Base-by-base conservation (phyloP, 2,113 vertebrate species). In the Tenrec ecaudatus region DNA sequence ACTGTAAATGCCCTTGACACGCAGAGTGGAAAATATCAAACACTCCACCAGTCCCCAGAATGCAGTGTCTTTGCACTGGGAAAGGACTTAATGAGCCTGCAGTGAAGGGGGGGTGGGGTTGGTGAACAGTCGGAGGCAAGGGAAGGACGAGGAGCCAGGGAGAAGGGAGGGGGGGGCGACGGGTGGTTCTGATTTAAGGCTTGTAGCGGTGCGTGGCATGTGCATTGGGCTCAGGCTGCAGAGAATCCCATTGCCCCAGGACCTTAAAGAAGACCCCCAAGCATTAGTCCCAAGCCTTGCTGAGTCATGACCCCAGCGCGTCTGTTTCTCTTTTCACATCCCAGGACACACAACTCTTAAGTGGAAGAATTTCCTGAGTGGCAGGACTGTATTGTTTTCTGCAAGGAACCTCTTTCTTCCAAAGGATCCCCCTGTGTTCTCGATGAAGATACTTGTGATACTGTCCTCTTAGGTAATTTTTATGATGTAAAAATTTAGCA, bases 1-100 rank as follows among this genome's bases (percentile, higher is more conserved):
- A 99, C 98, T 99, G 99, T 99, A 99, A 99, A 99, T 98, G 98
- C 98, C 98, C 99, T 99, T 99, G 99, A 99, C 99, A 98, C 98
- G 98, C 98, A 97, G 98, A 98, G 98, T 98, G 99, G 99, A 99
- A 99, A 99, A 99, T 99, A 99, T 99, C 98, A 99, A 99, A 98
- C 98, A 96, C 98, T 97, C 94, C 97, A 94, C 98, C 97, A 76
- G 98, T 97, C 95, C 96, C 98, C 97, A 83, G 95, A 97, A 97
- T 0, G 4, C 96, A 88, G 97, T 88, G 97, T 96, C 96, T 96
- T 96, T 95, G 97, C 76, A 23, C 97, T 96, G 96, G 97, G 96
- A 96, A 98, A 97, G 88, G 97, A 93, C 98, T 96, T 98, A 98
- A 98, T 98, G 97, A 98, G 98, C 97, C 97, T 97, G 97, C 40